Base-by-base conservation (phyloP, 2,888 invertebrate species). In the Pegoplata infirma region DNA sequence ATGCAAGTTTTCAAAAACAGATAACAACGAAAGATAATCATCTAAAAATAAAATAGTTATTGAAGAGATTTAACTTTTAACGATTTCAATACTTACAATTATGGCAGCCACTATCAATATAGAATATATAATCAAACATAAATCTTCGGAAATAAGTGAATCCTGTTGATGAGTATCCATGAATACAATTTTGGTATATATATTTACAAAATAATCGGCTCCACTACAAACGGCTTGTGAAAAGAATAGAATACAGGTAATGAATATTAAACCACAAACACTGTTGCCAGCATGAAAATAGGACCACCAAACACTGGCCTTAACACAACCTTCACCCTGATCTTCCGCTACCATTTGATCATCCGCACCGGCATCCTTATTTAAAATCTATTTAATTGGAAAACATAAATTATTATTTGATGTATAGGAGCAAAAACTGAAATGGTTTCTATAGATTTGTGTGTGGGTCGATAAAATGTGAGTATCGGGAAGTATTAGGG, bases 1-100 rank as follows among this genome's bases (percentile, higher is more conserved):
- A 95, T 94, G 87, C 94, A 95, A 10, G 94, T 91, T 83, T 92
- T 92, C 88, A 96, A 94, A 89, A 94, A 95, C 84, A 93, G 90
- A 81, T 92, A 91, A 0, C 93, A 93, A 12, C 94, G 91, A 6
- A 91, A 89, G n/a, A 92, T 89, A 56, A 92, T 92, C 86, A 88
- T 87, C 87, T 87, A 44, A 0, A 72, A n/a, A 76, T 44, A 10
- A 36, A 7, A 49, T 5, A 32, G 10, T 6, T 10, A 21, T 10
- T 7, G 7, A 28, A 32, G 21, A 55, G 36, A 16, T 56, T 25
- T n/a, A 40, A n/a, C 28, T 5, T 32, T 40, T 10, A 61, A n/a
- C n/a, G n/a, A n/a, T n/a, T n/a, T n/a, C 6, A 82, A 69, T 16
- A 81, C 84, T 82, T 80, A 87, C 87, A 53, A 88, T 51, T 56